Conservation (phyloP, 2,888 invertebrate genomes). For the Plagodis pulveraria region DNA sequence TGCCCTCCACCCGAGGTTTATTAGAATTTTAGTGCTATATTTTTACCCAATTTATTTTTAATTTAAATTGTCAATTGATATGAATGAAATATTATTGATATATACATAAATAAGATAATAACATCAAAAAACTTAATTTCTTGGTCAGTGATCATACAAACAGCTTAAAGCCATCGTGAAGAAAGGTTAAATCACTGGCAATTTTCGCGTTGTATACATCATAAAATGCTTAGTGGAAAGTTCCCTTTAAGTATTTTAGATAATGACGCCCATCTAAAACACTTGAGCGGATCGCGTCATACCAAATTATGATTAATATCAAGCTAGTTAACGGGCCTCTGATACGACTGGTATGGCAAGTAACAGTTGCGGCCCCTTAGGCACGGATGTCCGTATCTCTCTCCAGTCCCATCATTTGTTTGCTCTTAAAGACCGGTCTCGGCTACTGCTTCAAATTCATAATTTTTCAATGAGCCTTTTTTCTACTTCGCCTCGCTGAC, state of each 20-base stretch:
- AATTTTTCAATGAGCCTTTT: conserved; percentile 71
- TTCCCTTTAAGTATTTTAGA: conserved; percentile 55
- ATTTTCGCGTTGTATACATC: conserved; percentile 59
- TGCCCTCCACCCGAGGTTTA: too few species aligned
- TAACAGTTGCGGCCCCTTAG: conserved; percentile 35
- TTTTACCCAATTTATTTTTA: too few species aligned
- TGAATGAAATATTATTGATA: too few species aligned
- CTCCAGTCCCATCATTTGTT: conserved; percentile 62
- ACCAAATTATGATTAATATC: conserved; percentile 82
- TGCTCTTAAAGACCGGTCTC: conserved; percentile 51
- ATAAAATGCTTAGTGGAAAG: conserved; percentile 46
- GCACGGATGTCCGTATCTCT: conserved; percentile 60
- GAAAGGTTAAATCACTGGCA: conserved; percentile 38
- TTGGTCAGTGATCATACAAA: not conserved
- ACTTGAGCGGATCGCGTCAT: conserved; percentile 75
- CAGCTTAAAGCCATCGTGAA: not conserved
- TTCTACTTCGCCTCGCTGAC: conserved; percentile 71
- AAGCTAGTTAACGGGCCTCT: conserved; percentile 63
- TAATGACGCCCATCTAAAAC: conserved; percentile 77
- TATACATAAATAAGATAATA: too few species aligned
- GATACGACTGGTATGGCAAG: conserved; percentile 10
- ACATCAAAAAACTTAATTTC: too few species aligned
- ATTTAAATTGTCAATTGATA: too few species aligned
- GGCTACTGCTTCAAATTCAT: conserved; percentile 68
- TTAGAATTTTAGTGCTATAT: too few species aligned